Base-by-base conservation (phyloP, 2,797 vertebrate species). In the Neoniphon sammara region DNA sequence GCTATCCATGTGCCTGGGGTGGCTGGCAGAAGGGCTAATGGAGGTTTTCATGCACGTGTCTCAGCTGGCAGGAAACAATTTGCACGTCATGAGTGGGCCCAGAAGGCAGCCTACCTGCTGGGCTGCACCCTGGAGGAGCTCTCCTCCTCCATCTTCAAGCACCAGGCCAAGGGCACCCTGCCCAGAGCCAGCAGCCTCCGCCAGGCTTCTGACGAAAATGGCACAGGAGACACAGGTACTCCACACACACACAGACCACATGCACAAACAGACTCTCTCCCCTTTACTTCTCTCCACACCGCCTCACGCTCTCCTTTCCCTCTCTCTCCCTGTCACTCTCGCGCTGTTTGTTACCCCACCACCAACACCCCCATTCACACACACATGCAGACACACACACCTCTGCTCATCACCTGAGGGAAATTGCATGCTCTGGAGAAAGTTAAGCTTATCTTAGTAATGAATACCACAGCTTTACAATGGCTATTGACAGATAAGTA, bases 81-180 rank as follows among this genome's bases (percentile, higher is more conserved):
- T 93, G 97, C 97, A 1, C 96, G 95, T 20, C 97, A 99, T 0
- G 98, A 99, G 77, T 99, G 97, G 97, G 97, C 97, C 53, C 98
- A 99, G 93, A 99, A 99, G 81, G 96, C 97, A 0, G 96, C 97
- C 0, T 99, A 99, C 88, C 92, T 99, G 73, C 89, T 99, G 91
- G 98, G 98, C 87, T 99, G 97, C 85, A 95, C 93, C 73, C 89
- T 99, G 85, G 98, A 99, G 88, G 98, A 98, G 78, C 94, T 99
- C 50, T 98, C 98, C 74, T 97, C 97, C 0, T 92, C 96, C 63
- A 95, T 98, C 90, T 99, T 99, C 89, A 99, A 98, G 85, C 96
- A 97, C 72, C 96, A 97, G 76, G 87, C 93, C 77, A 98, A 97
- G 91, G 93, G 96, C 81, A 92, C 93, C 71, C 92, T 97, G 86